phyloP scores from a whole-genome alignment of 2,113 vertebrate species.

The Thalassarche chlororhynchos region DNA sequence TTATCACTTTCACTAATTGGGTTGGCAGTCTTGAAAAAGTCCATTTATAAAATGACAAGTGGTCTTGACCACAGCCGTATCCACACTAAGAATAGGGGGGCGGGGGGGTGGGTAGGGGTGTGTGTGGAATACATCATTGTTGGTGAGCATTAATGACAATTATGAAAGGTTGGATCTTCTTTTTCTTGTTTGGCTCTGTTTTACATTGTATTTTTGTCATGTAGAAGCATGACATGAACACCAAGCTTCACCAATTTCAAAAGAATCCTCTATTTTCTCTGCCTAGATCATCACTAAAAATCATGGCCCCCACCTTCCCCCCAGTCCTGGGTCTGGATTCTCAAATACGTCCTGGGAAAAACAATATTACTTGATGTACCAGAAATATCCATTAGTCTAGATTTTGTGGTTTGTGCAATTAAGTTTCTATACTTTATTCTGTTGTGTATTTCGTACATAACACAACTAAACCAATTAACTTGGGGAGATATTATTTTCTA shows the following conservation, averaged over 20 bases:
- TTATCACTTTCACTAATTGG: not conserved
- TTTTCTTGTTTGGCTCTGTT: not conserved
- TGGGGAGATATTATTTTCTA: not conserved
- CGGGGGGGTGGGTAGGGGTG: fast-evolving
- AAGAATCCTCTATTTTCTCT: not conserved
- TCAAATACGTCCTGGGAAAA: not conserved
- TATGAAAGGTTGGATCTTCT: not conserved
- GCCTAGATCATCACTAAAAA: not conserved
- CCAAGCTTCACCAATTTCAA: not conserved
- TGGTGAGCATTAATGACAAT: not conserved
- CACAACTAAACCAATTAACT: not conserved
- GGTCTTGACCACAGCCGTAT: not conserved
- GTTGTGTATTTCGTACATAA: not conserved
- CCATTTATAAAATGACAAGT: not conserved
- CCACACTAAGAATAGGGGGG: not conserved
- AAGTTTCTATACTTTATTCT: not conserved
- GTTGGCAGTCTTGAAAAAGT: not conserved
- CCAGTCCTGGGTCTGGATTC: not conserved
- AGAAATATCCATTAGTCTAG: not conserved
- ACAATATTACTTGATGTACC: not conserved
- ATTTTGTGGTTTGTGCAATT: not conserved
- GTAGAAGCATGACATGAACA: not conserved
- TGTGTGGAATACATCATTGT: not conserved
- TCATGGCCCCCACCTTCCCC: not conserved
- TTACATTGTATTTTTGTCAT: not conserved